phyloP scores from a whole-genome alignment of 2,797 vertebrate genomes.

The Hoplostethus atlanticus region DNA sequence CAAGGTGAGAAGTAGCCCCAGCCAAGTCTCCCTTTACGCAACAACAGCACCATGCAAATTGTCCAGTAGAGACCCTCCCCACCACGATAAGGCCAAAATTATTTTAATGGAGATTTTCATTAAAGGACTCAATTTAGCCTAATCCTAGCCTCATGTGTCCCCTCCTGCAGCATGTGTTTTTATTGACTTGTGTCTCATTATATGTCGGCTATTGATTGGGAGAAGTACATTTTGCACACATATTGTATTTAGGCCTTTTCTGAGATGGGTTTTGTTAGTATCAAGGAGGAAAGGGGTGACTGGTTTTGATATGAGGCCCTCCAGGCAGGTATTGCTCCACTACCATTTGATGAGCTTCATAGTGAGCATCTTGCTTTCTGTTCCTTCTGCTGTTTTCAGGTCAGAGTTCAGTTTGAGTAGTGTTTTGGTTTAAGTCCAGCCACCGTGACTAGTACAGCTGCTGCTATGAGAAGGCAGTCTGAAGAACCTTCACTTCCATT shows the following conservation, averaged over 20 bases:
- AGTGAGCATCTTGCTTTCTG: not conserved
- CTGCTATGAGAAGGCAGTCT: not conserved
- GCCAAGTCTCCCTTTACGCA: slow-evolving; percentile 45
- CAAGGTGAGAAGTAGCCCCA: slow-evolving; percentile 78
- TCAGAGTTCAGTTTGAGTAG: not conserved
- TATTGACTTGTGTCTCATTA: too few species aligned
- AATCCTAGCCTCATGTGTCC: too few species aligned
- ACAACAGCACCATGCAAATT: slow-evolving; percentile 27
- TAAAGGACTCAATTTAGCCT: too few species aligned
- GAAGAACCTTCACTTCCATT: not conserved
- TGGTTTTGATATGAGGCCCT: slow-evolving; percentile 25
- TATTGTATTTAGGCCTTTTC: not conserved
- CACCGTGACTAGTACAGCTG: not conserved
- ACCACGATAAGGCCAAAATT: too few species aligned
- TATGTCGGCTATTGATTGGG: too few species aligned
- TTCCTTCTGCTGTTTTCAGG: not conserved
- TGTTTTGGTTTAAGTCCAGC: not conserved
- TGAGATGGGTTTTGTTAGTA: not conserved
- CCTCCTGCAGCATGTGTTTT: too few species aligned
- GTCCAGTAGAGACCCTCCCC: slow-evolving; percentile 8
- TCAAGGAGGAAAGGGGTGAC: not conserved
- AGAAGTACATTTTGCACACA: not conserved
- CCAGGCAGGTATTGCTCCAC: not conserved
- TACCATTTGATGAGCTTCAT: not conserved
- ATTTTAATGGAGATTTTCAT: too few species aligned